These are phyloP conservation scores for Calliscelio sp. DNA, from an alignment of 2,888 invertebrate species.

Conservation along the genomic window DNA sequence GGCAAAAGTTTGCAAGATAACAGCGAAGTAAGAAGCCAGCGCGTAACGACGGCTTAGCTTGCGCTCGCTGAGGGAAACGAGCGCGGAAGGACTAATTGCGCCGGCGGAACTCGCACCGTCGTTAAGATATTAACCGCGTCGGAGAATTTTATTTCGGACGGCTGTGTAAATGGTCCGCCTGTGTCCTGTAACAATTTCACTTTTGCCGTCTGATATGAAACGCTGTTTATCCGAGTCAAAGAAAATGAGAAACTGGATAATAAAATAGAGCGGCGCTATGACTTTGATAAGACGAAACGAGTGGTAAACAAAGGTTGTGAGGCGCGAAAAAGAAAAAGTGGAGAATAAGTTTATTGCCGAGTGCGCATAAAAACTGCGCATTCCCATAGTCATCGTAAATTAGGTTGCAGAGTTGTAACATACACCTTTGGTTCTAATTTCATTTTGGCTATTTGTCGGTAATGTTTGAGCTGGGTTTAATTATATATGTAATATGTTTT, in stretches of 20 bases:
- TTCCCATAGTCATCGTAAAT: constrained; percentile 78
- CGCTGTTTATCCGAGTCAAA: constrained; percentile 1
- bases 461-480: constrained; percentile 20
- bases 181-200: constrained; percentile 45
- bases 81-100: constrained; percentile 65
- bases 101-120: constrained; percentile 34
- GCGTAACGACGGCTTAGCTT: constrained; percentile 51
- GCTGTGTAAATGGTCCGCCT: constrained; percentile 7
- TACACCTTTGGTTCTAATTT: constrained; percentile 39
- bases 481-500: too few species aligned
- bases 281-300: constrained; percentile 47
- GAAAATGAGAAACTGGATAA: constrained; percentile 49
- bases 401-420: constrained; percentile 63
- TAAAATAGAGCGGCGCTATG: constrained; percentile 26
- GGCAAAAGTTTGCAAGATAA: constrained; percentile 56
- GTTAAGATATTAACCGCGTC: constrained; percentile 60
- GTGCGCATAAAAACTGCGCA: constrained; percentile 75
- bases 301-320: constrained; percentile 39
- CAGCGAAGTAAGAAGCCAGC: constrained; percentile 45
- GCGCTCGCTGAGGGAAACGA: constrained; percentile 66
- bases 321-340: constrained; percentile 40
- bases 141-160: constrained; percentile 39
- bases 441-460: constrained; percentile 21
- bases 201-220: constrained; percentile 26
- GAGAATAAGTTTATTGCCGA: constrained; percentile 57